Percentiles rank a stretch among this genome's conserved stretches.
Conservation (phyloP, 1,140 invertebrate species). For the Cylas formicarius region DNA sequence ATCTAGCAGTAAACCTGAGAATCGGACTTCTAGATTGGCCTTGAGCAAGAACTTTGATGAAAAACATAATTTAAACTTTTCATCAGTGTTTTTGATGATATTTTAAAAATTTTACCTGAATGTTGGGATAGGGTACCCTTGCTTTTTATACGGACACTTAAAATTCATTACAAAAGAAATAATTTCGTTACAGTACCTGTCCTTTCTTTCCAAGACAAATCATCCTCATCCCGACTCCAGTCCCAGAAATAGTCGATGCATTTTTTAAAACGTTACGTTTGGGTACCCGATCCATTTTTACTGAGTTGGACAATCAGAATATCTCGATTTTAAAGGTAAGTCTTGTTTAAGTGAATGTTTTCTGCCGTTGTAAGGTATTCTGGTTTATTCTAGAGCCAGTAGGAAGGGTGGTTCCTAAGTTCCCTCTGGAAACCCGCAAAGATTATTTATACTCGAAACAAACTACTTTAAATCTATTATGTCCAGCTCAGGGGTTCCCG, state of each 20-base stretch:
- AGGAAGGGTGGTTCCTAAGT: constrained; percentile 52
- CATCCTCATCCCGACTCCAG: constrained; percentile 15
- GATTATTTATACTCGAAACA: constrained; percentile 33
- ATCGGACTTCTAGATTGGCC: too few relatives aligned
- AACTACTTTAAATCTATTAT: constrained; percentile 44
- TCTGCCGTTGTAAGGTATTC: constrained; percentile 8
- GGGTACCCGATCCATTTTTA: too few relatives aligned
- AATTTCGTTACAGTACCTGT: constrained; percentile 21
- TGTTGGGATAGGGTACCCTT: constrained; percentile 97
- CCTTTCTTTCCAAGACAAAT: too few relatives aligned
- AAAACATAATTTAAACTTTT: constrained; percentile 18
- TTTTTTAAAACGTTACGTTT: too few relatives aligned
- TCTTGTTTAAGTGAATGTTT: constrained; percentile 7
- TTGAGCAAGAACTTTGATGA: constrained; percentile 26
- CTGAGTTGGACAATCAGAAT: too few relatives aligned
- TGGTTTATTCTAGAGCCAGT: constrained; percentile 41
- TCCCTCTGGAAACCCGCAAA: constrained; percentile 45
- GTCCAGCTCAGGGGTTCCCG: constrained; percentile 54
- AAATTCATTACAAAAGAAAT: constrained; percentile 17
- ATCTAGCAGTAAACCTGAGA: too few relatives aligned
- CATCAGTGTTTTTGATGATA: constrained; percentile 17
- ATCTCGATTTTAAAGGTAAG: constrained; percentile 31
- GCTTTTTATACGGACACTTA: constrained; percentile 45
- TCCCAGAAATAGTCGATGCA: too few relatives aligned
- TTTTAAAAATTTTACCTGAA: constrained; percentile 71